Evolutionary conservation across 2,888 invertebrate species (phyloP).

Genomic region (Ichneumoninae sp.): DNA sequence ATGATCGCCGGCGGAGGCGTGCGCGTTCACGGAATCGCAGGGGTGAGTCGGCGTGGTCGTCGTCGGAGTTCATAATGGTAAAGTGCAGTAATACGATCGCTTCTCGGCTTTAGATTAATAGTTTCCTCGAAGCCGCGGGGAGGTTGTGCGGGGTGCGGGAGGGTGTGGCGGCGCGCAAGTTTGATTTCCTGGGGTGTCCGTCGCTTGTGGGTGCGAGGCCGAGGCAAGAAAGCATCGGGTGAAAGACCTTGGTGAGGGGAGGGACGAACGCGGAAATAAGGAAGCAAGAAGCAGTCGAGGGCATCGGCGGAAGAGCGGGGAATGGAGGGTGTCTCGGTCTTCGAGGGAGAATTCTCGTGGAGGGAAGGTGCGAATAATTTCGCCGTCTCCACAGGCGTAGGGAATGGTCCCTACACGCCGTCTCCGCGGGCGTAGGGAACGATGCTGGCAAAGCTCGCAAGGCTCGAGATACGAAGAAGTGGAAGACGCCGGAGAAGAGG

Average conservation of each 20-base stretch:
- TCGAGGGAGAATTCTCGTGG: conserved; percentile 55
- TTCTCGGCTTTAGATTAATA: conserved; percentile 75
- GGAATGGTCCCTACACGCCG: conserved; percentile 62
- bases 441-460: conserved; percentile 35
- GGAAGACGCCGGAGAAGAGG: conserved; percentile 58
- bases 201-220: conserved; percentile 34
- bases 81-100: conserved; percentile 78
- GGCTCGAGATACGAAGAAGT: conserved; percentile 19
- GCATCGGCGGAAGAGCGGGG: conserved; percentile 43
- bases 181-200: conserved; percentile 68
- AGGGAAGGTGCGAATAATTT: conserved; percentile 76
- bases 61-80: conserved; percentile 77
- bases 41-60: conserved; percentile 51
- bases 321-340: conserved; percentile 46
- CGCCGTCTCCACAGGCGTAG: conserved; percentile 62
- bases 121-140: conserved; percentile 70
- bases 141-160: conserved; percentile 1
- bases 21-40: conserved; percentile 42
- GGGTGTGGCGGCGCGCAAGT: conserved; percentile 54
- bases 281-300: conserved; percentile 61
- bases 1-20: conserved; percentile 24
- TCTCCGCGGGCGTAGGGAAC: conserved; percentile 64
- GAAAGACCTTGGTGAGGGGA: conserved; percentile 28
- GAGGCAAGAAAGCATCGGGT: conserved; percentile 41
- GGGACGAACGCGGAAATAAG: conserved; percentile 54